These are phyloP conservation scores for Platorchestia sp. DNA, from an alignment of 1,140 invertebrate species.

Conservation along the genomic window DNA sequence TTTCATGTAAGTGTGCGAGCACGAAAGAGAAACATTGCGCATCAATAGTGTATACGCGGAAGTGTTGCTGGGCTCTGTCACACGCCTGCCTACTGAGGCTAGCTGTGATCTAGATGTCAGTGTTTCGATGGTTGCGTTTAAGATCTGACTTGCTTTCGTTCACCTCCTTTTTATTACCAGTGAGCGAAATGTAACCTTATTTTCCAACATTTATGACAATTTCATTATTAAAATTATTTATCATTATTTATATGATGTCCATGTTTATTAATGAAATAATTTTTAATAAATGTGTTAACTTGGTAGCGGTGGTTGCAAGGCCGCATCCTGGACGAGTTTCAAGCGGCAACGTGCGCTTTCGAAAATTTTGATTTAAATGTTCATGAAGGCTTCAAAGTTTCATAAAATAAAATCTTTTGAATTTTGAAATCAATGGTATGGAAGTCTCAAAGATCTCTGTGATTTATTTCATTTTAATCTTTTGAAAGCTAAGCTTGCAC, in stretches of 20 bases:
- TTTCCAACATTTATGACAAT: background rate
- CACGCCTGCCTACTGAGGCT: background rate
- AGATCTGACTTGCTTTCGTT: background rate
- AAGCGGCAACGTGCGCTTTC: no score
- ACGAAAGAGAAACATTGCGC: background rate
- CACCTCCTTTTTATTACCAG: background rate
- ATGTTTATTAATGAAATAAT: no score
- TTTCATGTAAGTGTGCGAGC: no score
- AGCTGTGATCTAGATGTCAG: background rate
- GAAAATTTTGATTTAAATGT: background rate
- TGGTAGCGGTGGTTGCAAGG: no score
- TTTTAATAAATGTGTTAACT: no score
- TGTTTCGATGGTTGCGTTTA: background rate
- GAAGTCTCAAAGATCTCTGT: background rate
- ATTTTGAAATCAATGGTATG: background rate
- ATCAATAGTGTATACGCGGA: background rate
- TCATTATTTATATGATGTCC: background rate
- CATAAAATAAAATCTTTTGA: background rate
- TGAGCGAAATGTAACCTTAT: background rate
- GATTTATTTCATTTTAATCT: background rate
- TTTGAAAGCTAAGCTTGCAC: background rate
- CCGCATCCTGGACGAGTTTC: no score
- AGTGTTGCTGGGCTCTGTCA: no score
- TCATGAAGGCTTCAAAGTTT: background rate
- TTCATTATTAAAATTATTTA: background rate